Conservation (phyloP, 2,888 invertebrate genomes). For the Periphyllus acericola region DNA sequence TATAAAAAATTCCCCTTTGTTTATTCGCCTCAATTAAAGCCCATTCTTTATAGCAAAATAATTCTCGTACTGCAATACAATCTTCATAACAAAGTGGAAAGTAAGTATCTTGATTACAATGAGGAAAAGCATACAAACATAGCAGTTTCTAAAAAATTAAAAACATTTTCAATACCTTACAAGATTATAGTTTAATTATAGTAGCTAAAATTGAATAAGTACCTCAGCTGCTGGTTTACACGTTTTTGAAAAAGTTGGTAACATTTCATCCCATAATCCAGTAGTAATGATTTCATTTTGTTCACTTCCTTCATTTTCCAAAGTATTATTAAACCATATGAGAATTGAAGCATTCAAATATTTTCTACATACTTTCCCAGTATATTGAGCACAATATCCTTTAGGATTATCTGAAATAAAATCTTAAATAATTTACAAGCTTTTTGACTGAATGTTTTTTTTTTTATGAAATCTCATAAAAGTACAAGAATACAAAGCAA, state of each 20-base stretch:
- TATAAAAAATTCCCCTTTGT: constrained; percentile 79
- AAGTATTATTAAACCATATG: constrained; percentile 81
- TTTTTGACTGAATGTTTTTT: too few species aligned
- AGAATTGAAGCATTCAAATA: constrained; percentile 74
- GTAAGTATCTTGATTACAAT: constrained; percentile 78
- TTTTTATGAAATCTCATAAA: too few species aligned
- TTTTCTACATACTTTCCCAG: constrained; percentile 82
- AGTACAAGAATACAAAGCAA: too few species aligned
- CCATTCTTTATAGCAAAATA: constrained; percentile 95
- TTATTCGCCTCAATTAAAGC: constrained; percentile 89
- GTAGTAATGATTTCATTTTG: constrained; percentile 86
- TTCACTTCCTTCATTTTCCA: constrained; percentile 74
- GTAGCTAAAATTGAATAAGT: constrained; percentile 58
- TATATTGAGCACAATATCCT: constrained; percentile 88
- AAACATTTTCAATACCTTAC: not conserved
- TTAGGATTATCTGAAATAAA: constrained; percentile 42
- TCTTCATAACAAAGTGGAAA: constrained; percentile 92
- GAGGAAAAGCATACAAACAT: constrained; percentile 92
- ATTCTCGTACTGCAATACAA: constrained; percentile 88
- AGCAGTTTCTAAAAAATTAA: constrained; percentile 76
- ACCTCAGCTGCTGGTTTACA: constrained; percentile 89
- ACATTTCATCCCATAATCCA: constrained; percentile 87
- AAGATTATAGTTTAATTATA: not conserved
- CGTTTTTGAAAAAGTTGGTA: constrained; percentile 80
- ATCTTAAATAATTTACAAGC: not conserved